Conservation (phyloP, 1,140 invertebrate species). For the Copidosoma floridanum region DNA sequence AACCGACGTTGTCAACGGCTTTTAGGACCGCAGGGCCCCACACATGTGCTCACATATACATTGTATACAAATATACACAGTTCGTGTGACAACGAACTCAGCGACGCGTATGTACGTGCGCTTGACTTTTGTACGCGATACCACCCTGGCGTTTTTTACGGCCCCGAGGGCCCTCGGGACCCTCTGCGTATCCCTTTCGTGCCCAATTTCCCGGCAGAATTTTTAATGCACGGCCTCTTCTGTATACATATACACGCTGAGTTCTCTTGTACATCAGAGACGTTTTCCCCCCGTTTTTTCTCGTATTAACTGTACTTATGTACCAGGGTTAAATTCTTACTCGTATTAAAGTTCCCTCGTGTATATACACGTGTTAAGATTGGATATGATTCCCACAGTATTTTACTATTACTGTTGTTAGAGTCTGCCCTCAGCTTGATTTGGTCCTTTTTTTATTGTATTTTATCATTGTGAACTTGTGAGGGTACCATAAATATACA, state of each 20-base stretch:
- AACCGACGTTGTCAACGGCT: constrained; percentile 44
- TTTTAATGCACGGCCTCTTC: constrained; percentile 29
- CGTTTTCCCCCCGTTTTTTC: too few species aligned
- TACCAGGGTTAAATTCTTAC: too few species aligned
- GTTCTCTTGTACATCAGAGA: not conserved
- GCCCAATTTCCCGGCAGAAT: constrained; percentile 44
- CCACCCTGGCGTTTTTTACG: not conserved
- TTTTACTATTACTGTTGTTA: constrained; percentile 13
- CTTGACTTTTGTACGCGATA: constrained; percentile 4
- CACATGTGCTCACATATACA: too few species aligned
- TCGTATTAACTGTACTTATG: too few species aligned
- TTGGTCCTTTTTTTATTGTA: not conserved
- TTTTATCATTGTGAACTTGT: too few species aligned
- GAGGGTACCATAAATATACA: too few species aligned
- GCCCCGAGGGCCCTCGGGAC: too few species aligned
- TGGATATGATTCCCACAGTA: constrained; percentile 9
- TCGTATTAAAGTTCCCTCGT: not conserved
- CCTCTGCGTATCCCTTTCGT: constrained; percentile 36
- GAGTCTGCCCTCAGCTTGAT: constrained; percentile 1
- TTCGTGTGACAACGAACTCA: too few species aligned
- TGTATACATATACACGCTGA: not conserved
- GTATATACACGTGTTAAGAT: not conserved
- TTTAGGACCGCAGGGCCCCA: constrained; percentile 33
- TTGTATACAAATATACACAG: too few species aligned
- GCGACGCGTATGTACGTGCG: too few species aligned